A percentile compares a stretch with the other conserved stretches of the same genome.
Conservation (phyloP, 2,113 vertebrate species). For the Eidolon helvum region DNA sequence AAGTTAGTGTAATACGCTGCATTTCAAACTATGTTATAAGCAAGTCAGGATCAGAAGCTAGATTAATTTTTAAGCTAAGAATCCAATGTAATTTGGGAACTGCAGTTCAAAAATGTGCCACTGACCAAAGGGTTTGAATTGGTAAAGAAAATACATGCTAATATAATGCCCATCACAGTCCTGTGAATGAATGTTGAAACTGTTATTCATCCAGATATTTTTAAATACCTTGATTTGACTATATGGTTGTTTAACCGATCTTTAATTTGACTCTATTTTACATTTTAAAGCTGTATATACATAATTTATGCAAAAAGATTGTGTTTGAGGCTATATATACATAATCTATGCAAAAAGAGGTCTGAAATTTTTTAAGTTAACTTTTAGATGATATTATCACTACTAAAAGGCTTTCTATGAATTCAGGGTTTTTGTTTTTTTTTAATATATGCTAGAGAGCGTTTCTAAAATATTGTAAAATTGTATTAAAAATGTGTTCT, state of each 20-base stretch:
- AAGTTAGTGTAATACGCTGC: neutral
- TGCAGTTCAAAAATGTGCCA: neutral
- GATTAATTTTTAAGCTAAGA: neutral
- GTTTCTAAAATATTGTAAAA: neutral
- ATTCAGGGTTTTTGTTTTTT: neutral
- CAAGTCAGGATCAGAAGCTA: neutral
- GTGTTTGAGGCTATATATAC: neutral
- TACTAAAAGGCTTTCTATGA: neutral
- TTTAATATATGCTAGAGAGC: neutral
- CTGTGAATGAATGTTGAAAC: neutral
- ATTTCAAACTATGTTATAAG: neutral
- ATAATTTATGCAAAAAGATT: neutral
- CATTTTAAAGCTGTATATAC: neutral
- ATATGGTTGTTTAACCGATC: neutral
- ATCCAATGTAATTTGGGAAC: neutral
- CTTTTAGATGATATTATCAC: neutral
- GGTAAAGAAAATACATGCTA: neutral
- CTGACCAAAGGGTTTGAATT: neutral
- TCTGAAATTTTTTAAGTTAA: neutral
- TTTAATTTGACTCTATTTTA: neutral
- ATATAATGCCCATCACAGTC: neutral
- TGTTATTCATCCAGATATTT: neutral
- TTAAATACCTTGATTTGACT: slow-evolving; percentile 8
- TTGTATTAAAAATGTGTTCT: neutral
- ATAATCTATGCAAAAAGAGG: neutral